A percentile compares a stretch with the other conserved stretches of the same genome.
phyloP scores from a whole-genome alignment of 1,140 invertebrate genomes.

The Galleria mellonella region DNA sequence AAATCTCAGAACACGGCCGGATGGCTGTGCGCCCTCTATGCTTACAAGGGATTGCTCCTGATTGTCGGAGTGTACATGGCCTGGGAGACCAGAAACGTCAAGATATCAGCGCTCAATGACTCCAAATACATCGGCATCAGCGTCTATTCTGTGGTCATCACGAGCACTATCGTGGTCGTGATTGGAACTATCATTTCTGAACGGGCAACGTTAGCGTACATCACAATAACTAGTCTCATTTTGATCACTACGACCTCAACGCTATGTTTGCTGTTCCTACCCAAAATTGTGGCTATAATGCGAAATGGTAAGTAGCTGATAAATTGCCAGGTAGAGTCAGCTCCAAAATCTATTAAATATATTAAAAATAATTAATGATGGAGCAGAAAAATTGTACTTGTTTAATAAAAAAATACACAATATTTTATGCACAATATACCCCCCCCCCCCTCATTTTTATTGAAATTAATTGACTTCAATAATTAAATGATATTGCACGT shows the following conservation, averaged over 20 bases:
- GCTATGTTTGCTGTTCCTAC: constrained; percentile 89
- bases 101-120: constrained; percentile 97
- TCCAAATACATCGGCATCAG: constrained; percentile 97
- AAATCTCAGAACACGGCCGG: constrained; percentile 88
- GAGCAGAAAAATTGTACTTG: too few relatives aligned
- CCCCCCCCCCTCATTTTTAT: too few relatives aligned
- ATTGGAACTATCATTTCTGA: constrained; percentile 90
- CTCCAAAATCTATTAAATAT: too few relatives aligned
- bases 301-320: constrained; percentile 71
- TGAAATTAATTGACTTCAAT: too few relatives aligned
- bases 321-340: too few relatives aligned
- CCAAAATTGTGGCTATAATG: constrained; percentile 84
- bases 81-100: constrained; percentile 98
- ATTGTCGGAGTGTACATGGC: constrained; percentile 96
- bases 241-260: constrained; percentile 90
- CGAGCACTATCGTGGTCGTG: constrained; percentile 88
- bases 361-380: too few relatives aligned
- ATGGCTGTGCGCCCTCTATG: constrained; percentile 91
- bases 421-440: too few relatives aligned
- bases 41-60: constrained; percentile 91
- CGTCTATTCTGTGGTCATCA: constrained; percentile 94
- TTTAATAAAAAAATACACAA: too few relatives aligned
- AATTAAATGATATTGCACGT: too few relatives aligned
- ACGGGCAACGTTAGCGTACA: constrained; percentile 87
- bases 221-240: constrained; percentile 88